Evolutionary conservation across 2,888 invertebrate genomes (phyloP), one percentile per base, ranked within the genome.

Genomic region (Drosophila parthenogenetica): DNA sequence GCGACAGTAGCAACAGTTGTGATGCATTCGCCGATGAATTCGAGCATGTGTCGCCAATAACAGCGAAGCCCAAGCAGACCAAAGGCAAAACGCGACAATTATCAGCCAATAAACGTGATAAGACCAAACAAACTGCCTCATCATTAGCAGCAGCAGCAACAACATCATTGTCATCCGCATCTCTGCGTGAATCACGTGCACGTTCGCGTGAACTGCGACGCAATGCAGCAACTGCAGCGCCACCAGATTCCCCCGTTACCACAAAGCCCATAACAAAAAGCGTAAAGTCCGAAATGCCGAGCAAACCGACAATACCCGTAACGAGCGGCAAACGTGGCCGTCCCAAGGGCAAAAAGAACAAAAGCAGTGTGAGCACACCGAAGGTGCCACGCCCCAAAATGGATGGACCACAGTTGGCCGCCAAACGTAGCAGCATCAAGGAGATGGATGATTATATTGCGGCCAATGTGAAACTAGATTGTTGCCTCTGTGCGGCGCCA

Each of bases 391-490:
- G 25, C n/a, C 0, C 13, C 3, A 73, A 75, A 3, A 22, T 54
- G 1, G 46, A 62, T 4, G 61, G 10, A 0, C 13, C 57, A 0
- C 63, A 86, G 19, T 39, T 77, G 49, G 57, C 49, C 10, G 89
- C 87, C 2, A 83, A 88, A 50, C 89, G 90, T 0, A 78, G 68
- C 19, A 81, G 70, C 57, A 87, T 87, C 39, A 75, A 81, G 50
- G 76, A 90, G 58, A 81, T 89, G 81, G 85, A 86, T 43, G 87
- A 88, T 13, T 86, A 66, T 37, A 89, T 89, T 40, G 87, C 87
- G 2, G 72, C 85, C n/a, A 88, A 86, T 51, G 90, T 89, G 2
- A 76, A 83, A 49, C 51, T 86, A 5, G 84, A 78, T 14, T 86
- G 85, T 16, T 80, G 87, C 46, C 60, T 86, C 2, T 86, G 85